phyloP scores from a whole-genome alignment of 2,888 invertebrate species.

The Dexiosoma caninum region DNA sequence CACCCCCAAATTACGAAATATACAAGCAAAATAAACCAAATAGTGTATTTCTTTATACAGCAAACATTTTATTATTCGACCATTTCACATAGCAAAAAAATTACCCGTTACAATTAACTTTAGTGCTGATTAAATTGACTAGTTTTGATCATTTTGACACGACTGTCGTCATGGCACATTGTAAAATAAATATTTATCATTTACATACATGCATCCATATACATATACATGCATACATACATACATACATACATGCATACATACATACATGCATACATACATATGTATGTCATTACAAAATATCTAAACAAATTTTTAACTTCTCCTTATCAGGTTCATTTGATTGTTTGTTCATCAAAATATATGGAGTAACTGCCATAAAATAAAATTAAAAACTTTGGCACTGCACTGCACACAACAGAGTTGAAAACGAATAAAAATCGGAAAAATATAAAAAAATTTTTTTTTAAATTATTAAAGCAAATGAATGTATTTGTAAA shows the following conservation, averaged over 20 bases:
- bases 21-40: too few relatives aligned
- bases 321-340: conserved; percentile 13
- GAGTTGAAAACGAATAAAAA: neutral
- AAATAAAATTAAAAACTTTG: conserved; percentile 17
- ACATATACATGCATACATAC: neutral
- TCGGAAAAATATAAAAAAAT: conserved; percentile 36
- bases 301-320: neutral
- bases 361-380: neutral
- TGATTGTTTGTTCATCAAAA: neutral
- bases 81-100: too few relatives aligned
- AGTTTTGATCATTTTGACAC: too few relatives aligned
- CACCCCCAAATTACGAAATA: too few relatives aligned
- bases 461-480: conserved; percentile 49
- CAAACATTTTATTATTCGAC: too few relatives aligned
- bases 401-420: neutral
- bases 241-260: neutral
- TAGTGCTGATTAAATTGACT: too few relatives aligned
- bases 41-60: too few relatives aligned
- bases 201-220: neutral
- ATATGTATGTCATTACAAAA: neutral
- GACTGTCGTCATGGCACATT: too few relatives aligned
- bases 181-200: neutral
- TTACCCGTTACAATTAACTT: too few relatives aligned
- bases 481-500: conserved; percentile 31
- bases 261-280: neutral